Evolutionary conservation across 2,888 invertebrate genomes (phyloP).

Genomic region (Pemphredon lugubris): DNA sequence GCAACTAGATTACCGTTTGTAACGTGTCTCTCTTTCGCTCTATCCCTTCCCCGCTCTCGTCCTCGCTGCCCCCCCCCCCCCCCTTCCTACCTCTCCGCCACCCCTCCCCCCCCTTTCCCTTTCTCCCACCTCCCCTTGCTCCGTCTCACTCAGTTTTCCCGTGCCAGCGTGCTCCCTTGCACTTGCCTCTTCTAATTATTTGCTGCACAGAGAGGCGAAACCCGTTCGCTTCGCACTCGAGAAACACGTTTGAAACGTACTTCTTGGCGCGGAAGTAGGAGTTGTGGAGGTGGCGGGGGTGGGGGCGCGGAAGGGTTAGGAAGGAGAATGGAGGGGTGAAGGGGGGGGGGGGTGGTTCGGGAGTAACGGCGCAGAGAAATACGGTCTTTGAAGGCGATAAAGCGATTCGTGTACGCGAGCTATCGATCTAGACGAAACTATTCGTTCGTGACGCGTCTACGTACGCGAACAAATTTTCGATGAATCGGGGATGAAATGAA

Average conservation of each 20-base stretch:
- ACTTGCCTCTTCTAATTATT: slow-evolving; percentile 62
- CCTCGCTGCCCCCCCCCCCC: slow-evolving; percentile 6
- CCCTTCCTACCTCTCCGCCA: slow-evolving; percentile 8
- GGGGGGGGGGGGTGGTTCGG: background rate
- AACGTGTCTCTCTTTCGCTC: slow-evolving; percentile 38
- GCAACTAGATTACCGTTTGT: slow-evolving; percentile 70
- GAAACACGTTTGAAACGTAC: slow-evolving; percentile 21
- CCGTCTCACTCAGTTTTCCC: slow-evolving; percentile 9
- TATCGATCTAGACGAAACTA: slow-evolving; percentile 21
- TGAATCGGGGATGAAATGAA: background rate
- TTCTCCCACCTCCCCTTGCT: slow-evolving; percentile 6
- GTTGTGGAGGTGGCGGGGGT: background rate
- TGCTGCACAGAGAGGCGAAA: slow-evolving; percentile 22
- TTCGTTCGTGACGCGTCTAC: slow-evolving; percentile 9
- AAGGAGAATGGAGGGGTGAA: background rate
- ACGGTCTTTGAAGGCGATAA: slow-evolving; percentile 19
- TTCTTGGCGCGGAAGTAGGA: slow-evolving; percentile 4
- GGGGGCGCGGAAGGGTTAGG: background rate
- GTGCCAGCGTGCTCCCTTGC: slow-evolving; percentile 1
- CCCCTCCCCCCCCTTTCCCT: slow-evolving; percentile 8
- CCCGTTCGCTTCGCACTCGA: slow-evolving; percentile 20
- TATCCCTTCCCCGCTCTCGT: slow-evolving; percentile 9
- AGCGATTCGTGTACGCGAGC: slow-evolving; percentile 2
- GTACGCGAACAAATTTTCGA: slow-evolving; percentile 14
- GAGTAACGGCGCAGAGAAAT: slow-evolving; percentile 10